phyloP scores from a whole-genome alignment of 2,797 vertebrate genomes.

The Synanceia verrucosa region DNA sequence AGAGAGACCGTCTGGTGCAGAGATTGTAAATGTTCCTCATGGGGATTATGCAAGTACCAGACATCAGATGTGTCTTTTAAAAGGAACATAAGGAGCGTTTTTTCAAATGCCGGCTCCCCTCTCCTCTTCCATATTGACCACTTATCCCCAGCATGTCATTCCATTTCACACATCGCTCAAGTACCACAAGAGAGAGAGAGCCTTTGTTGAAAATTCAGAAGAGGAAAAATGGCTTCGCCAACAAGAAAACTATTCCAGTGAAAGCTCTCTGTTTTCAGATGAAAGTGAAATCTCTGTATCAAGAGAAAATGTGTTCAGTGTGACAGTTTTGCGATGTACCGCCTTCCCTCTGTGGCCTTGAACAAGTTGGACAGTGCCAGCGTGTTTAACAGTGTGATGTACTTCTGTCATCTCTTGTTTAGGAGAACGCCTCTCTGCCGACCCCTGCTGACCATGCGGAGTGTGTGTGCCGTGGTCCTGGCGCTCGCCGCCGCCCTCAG shows the following conservation, averaged over 20 bases:
- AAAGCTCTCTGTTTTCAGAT: not conserved
- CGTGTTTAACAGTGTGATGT: not conserved
- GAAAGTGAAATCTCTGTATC: slow-evolving; percentile 1
- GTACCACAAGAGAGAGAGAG: slow-evolving; percentile 8
- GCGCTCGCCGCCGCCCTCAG: slow-evolving; percentile 68
- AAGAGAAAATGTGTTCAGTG: not conserved
- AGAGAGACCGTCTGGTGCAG: slow-evolving; percentile 9
- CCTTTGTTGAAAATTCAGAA: not conserved
- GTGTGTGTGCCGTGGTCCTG: slow-evolving; percentile 80
- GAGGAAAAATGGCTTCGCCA: not conserved
- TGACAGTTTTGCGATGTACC: not conserved
- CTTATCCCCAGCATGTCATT: slow-evolving; percentile 33
- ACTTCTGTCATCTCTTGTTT: not conserved
- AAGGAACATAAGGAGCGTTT: slow-evolving; percentile 38
- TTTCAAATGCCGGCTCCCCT: slow-evolving; percentile 23
- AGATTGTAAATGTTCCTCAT: slow-evolving; percentile 41
- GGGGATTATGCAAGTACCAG: slow-evolving; percentile 50
- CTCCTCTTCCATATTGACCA: slow-evolving; percentile 46
- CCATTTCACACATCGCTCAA: slow-evolving; percentile 10
- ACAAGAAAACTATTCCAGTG: slow-evolving; percentile 4
- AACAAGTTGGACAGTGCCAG: not conserved
- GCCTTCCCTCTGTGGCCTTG: not conserved
- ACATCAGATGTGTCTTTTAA: slow-evolving; percentile 54
- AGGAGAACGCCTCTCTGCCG: slow-evolving; percentile 48
- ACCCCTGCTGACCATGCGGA: slow-evolving; percentile 83